A percentile compares a stretch with the other conserved stretches of the same genome.
Evolutionary conservation across 2,888 invertebrate species (phyloP).

Genomic region (Drosophila neotestacea): DNA sequence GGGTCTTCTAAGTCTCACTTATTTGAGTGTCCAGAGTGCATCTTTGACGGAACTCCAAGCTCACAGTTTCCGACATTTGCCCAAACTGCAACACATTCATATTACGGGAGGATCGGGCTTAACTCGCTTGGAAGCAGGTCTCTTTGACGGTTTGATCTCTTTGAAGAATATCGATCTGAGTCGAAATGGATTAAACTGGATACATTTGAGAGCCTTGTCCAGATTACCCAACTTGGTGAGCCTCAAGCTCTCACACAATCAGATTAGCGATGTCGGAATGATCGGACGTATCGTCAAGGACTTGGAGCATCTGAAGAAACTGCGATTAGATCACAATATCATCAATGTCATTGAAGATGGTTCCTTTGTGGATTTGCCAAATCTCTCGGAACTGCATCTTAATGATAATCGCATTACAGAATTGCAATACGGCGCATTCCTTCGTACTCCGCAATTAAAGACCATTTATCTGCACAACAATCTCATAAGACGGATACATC

Average conservation of each 20-base stretch:
- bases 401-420: constrained; percentile 91
- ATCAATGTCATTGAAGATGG: constrained; percentile 91
- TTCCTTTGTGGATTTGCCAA: constrained; percentile 91
- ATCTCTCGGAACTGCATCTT: constrained; percentile 89
- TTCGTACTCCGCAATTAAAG: constrained; percentile 90
- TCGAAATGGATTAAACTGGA: constrained; percentile 90
- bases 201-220: constrained; percentile 91
- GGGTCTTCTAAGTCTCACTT: constrained; percentile 89
- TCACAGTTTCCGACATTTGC: constrained; percentile 89
- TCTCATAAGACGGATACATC: constrained; percentile 90
- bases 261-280: constrained; percentile 92
- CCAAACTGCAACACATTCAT: constrained; percentile 90
- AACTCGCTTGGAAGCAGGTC: constrained; percentile 89
- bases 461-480: constrained; percentile 92
- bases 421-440: constrained; percentile 92
- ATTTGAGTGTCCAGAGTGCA: constrained; percentile 90
- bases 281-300: constrained; percentile 92
- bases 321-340: constrained; percentile 90
- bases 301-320: constrained; percentile 89
- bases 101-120: constrained; percentile 90
- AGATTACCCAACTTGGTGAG: constrained; percentile 90
- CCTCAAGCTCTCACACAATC: constrained; percentile 90
- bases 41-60: constrained; percentile 89
- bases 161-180: constrained; percentile 91
- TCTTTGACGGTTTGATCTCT: constrained; percentile 89